phyloP scores from a whole-genome alignment of 2,797 vertebrate genomes.

The Betta splendens region DNA sequence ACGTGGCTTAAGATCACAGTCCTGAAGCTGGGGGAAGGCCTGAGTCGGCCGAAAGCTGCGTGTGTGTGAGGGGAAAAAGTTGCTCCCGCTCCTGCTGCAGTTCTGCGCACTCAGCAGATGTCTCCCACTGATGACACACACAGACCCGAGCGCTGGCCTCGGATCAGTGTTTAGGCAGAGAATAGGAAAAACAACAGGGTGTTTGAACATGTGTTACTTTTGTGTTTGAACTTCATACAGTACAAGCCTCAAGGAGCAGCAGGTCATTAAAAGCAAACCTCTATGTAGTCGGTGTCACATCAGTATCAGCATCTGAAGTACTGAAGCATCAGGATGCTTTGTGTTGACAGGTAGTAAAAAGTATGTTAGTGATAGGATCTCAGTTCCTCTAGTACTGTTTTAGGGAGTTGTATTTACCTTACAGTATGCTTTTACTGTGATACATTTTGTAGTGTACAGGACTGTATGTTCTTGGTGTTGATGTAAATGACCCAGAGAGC shows the following conservation, averaged over 20 bases:
- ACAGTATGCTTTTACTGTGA: too few species aligned
- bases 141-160: conserved; percentile 24
- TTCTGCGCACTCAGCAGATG: conserved; percentile 68
- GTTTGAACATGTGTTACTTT: conserved; percentile 12
- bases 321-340: too few species aligned
- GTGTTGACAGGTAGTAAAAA: too few species aligned
- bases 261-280: conserved; percentile 12
- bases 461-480: conserved; percentile 26
- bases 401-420: too few species aligned
- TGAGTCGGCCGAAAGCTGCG: conserved; percentile 20
- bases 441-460: too few species aligned
- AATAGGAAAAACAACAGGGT: conserved; percentile 18
- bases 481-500: conserved; percentile 13
- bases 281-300: not conserved
- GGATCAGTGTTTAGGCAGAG: conserved; percentile 18
- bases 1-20: conserved; percentile 67
- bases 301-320: not conserved
- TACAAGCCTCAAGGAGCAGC: not conserved
- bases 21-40: conserved; percentile 33
- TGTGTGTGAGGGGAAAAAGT: conserved; percentile 19
- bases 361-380: too few species aligned
- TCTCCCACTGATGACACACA: conserved; percentile 57
- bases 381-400: too few species aligned
- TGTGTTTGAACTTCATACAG: not conserved
- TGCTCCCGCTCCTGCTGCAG: conserved; percentile 29